A percentile compares a stretch with the other conserved stretches of the same genome.
These are phyloP conservation scores for Hoplostethus mediterraneus DNA, from an alignment of 2,797 vertebrate genomes.

Conservation along the genomic window DNA sequence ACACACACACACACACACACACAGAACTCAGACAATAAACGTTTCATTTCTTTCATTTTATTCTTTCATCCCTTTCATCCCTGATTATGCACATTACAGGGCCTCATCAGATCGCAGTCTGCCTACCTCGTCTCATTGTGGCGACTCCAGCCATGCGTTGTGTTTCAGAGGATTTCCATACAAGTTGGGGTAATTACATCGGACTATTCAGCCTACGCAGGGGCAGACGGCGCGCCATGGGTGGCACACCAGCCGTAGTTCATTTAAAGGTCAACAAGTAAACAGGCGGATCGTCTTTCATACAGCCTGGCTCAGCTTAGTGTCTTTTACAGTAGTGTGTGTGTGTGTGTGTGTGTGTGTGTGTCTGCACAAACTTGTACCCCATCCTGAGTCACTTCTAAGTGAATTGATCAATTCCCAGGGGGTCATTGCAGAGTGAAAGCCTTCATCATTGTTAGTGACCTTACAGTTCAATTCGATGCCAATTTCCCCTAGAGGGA, in stretches of 20 bases:
- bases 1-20: slow-evolving; percentile 8
- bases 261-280: slow-evolving; percentile 76
- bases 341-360: slow-evolving; percentile 8
- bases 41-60: slow-evolving; percentile 43
- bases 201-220: slow-evolving; percentile 47
- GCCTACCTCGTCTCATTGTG: slow-evolving; percentile 53
- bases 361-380: background rate
- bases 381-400: slow-evolving; percentile 41
- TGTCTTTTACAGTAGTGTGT: slow-evolving; percentile 21
- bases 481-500: slow-evolving; percentile 45
- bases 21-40: slow-evolving; percentile 56
- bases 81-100: slow-evolving; percentile 69
- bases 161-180: slow-evolving; percentile 66
- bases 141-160: slow-evolving; percentile 44
- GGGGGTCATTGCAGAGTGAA: slow-evolving; percentile 47
- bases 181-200: slow-evolving; percentile 53
- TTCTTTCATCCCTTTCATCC: slow-evolving; percentile 51
- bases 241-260: slow-evolving; percentile 67
- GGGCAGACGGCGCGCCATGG: slow-evolving; percentile 46
- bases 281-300: slow-evolving; percentile 68
- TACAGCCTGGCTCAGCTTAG: slow-evolving; percentile 22
- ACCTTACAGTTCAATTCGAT: slow-evolving; percentile 62
- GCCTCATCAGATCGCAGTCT: slow-evolving; percentile 63
- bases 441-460: slow-evolving; percentile 56
- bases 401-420: slow-evolving; percentile 64